Percentiles rank a stretch among this genome's conserved stretches.
Conservation (phyloP, 2,888 invertebrate species). For the Anthophora plumipes region DNA sequence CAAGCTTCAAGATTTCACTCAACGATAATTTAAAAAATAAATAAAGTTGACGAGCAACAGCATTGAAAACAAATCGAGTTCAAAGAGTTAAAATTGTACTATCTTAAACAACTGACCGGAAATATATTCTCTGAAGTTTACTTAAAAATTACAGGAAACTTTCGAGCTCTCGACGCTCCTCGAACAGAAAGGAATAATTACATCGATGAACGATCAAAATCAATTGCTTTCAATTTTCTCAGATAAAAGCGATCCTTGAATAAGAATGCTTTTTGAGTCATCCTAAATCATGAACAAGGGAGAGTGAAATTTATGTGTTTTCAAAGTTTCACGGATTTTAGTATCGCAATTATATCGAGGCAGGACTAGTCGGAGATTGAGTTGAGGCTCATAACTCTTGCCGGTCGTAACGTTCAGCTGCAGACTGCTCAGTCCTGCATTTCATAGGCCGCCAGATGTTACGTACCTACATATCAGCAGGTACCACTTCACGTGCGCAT, state of each 20-base stretch:
- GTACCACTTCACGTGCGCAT: constrained; percentile 77
- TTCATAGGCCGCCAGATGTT: constrained; percentile 82
- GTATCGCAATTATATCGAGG: constrained; percentile 75
- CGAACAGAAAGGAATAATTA: neutral
- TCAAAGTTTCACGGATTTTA: constrained; percentile 69
- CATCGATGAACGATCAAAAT: neutral
- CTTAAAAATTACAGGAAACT: neutral
- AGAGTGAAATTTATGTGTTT: constrained; percentile 58
- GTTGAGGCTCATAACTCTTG: constrained; percentile 79
- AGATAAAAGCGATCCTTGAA: neutral
- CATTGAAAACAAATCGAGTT: no score
- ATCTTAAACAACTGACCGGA: no score
- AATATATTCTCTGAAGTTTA: neutral
- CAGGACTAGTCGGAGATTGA: constrained; percentile 75
- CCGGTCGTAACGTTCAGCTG: constrained; percentile 80
- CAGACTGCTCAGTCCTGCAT: constrained; percentile 79
- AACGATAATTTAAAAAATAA: no score
- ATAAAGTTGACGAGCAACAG: no score
- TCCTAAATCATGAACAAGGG: constrained; percentile 5
- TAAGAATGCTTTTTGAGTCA: neutral
- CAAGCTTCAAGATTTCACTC: no score
- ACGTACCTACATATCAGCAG: constrained; percentile 78
- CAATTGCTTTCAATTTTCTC: neutral
- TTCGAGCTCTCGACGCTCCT: neutral
- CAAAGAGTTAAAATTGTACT: no score